Percentiles rank a stretch among this genome's conserved stretches.
Evolutionary conservation across 2,113 vertebrate species (phyloP).

Genomic region (Nannobrachium achirus): DNA sequence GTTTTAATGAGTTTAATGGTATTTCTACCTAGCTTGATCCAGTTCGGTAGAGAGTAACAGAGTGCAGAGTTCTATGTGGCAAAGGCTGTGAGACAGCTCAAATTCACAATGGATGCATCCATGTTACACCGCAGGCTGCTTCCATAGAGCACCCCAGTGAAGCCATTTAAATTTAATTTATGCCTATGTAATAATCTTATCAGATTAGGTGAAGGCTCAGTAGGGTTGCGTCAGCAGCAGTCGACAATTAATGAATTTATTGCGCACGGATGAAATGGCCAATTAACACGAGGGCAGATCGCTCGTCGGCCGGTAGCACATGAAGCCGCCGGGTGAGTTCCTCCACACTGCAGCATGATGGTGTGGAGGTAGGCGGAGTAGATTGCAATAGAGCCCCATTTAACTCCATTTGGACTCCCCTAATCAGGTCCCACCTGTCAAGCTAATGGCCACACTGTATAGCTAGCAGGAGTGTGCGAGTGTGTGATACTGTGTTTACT

Average conservation of each 20-base stretch:
- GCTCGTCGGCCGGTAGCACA: neutral
- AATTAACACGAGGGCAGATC: conserved; percentile 8
- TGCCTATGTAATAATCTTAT: conserved; percentile 2
- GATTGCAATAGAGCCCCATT: conserved; percentile 22
- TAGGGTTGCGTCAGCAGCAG: neutral
- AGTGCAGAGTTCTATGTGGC: neutral
- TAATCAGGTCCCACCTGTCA: conserved; percentile 16
- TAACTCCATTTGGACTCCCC: conserved; percentile 33
- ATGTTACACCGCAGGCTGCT: neutral
- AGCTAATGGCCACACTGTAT: conserved; percentile 12
- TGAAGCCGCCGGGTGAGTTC: conserved; percentile 11
- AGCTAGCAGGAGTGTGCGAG: neutral
- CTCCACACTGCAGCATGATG: neutral
- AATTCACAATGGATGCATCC: neutral
- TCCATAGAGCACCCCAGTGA: neutral
- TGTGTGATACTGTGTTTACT: neutral
- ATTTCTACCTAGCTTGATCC: neutral
- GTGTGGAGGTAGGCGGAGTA: conserved; percentile 14
- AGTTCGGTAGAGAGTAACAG: neutral
- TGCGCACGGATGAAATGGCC: conserved; percentile 13
- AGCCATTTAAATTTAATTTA: conserved; percentile 4
- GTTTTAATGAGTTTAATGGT: conserved; percentile 4
- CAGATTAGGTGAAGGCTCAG: neutral
- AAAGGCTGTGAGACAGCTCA: neutral
- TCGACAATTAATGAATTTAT: conserved; percentile 5